A percentile compares a stretch with the other conserved stretches of the same genome.
Conservation (phyloP, 2,113 vertebrate genomes). For the Anguilla rostrata region DNA sequence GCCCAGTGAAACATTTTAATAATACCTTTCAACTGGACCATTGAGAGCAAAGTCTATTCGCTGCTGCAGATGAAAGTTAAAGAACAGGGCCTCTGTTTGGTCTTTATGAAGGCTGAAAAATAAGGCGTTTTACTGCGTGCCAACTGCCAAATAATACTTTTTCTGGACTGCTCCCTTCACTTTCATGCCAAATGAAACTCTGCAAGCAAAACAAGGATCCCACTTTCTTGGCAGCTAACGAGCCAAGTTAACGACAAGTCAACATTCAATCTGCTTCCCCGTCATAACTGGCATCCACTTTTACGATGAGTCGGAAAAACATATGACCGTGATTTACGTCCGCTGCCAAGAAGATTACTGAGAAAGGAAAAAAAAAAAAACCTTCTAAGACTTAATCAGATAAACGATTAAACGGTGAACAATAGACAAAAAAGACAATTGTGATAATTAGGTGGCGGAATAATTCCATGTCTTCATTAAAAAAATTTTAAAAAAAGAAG, state of each 20-base stretch:
- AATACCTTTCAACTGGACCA: not conserved
- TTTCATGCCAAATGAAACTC: conserved; percentile 51
- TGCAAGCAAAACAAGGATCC: conserved; percentile 54
- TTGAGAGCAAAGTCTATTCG: not conserved
- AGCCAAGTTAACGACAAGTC: conserved; percentile 56
- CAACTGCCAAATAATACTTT: conserved; percentile 48
- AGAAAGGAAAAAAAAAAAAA: conserved; percentile 36
- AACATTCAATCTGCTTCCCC: conserved; percentile 66
- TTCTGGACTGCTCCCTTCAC: conserved; percentile 56
- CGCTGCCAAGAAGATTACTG: conserved; percentile 59
- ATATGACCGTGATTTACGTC: conserved; percentile 65
- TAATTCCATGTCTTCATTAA: conserved; percentile 49
- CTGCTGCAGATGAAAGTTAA: conserved; percentile 33
- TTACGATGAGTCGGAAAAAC: conserved; percentile 57
- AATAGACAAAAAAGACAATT: conserved; percentile 42
- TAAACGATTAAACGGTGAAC: conserved; percentile 49
- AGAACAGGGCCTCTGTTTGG: conserved; percentile 37
- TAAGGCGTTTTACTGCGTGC: conserved; percentile 47
- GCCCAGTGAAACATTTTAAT: not conserved
- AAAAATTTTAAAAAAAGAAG: not conserved
- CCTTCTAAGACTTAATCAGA: conserved; percentile 37
- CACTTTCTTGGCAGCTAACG: conserved; percentile 61
- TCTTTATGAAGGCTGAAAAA: conserved; percentile 38
- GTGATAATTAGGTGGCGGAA: conserved; percentile 45
- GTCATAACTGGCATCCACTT: conserved; percentile 59